Conservation (phyloP, 2,797 vertebrate genomes). For the Sebastes melanostomus region DNA sequence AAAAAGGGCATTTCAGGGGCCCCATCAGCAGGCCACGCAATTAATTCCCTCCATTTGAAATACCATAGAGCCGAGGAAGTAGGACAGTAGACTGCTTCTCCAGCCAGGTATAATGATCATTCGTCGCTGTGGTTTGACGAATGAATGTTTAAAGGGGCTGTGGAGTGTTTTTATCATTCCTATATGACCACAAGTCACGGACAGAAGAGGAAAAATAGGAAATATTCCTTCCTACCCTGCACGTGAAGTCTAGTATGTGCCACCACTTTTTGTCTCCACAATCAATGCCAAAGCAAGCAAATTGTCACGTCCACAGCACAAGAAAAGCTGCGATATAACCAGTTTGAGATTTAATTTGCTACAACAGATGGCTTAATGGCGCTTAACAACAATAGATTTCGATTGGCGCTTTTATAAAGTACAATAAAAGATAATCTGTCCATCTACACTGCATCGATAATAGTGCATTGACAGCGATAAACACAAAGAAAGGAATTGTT, state of each 20-base stretch:
- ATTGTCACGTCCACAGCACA: not conserved
- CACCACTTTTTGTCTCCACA: not conserved
- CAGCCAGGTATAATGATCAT: conserved; percentile 41
- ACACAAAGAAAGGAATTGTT: conserved; percentile 39
- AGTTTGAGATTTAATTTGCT: conserved; percentile 18
- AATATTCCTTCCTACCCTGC: not conserved
- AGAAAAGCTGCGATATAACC: conserved; percentile 4
- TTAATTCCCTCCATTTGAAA: conserved; percentile 50
- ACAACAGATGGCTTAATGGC: conserved; percentile 3
- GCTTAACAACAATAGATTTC: conserved; percentile 16
- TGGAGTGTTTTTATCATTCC: conserved; percentile 27
- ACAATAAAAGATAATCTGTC: conserved; percentile 7
- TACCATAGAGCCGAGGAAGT: conserved; percentile 41
- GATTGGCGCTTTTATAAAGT: not conserved
- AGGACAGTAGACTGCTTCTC: conserved; percentile 43
- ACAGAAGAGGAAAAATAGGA: not conserved
- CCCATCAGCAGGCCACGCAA: conserved; percentile 41
- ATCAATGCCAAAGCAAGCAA: conserved; percentile 9
- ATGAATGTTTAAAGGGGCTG: conserved; percentile 18
- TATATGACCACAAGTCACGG: not conserved
- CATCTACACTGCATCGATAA: conserved; percentile 5
- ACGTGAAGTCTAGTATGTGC: not conserved
- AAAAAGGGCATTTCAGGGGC: conserved; percentile 42
- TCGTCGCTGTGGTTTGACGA: conserved; percentile 22
- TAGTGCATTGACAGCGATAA: conserved; percentile 7